Evolutionary conservation across 64 coral and sea anemone species (phyloP), one percentile per base, ranked within the genome.

Genomic region (Pocillopora damicornis): DNA sequence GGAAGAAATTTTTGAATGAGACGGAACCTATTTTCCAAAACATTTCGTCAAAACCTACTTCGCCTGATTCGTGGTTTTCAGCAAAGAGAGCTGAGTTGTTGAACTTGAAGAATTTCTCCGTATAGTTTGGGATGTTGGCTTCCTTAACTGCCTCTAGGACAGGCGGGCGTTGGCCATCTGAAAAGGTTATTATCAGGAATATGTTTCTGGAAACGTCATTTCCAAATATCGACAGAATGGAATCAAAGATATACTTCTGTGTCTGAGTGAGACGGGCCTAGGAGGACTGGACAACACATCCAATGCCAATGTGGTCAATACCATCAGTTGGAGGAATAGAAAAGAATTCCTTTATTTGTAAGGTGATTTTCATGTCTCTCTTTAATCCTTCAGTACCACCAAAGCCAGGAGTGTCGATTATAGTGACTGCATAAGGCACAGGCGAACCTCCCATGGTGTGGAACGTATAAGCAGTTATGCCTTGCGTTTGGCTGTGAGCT

Each of bases 181-280:
- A 75, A 88, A 88, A 88, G 2, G 87, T 88, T 64, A 88, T 62
- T 74, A 88, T 88, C 87, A 88, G 78, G 18, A 88, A 88, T 36
- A 88, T 88, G 87, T 51, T 88, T 13, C 78, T 37, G 36, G 74
- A 30, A 9, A 88, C 61, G n/a, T 88, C 87, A 57, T 88, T 88
- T 18, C 87, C 87, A 67, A 88, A 88, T 59, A 88, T 88, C 1
- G 74, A 77, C 15, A 88, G 87, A 20, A 88, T 73, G 87, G 87
- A 88, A 60, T 73, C 56, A 68, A 88, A 88, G 14, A 88, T 88
- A 74, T 88, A 88, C 34, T 60, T 14, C 58, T 88, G 87, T 20
- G 87, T 78, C 25, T 30, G 75, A 17, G 87, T 88, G 5, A 88
- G 75, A 11, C 87, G 26, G 1, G 87, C 60, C 75, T 57, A 37